Percentiles rank a stretch among this genome's conserved stretches.
Conservation (phyloP, 2,797 vertebrate species). For the Acanthiza pusilla region DNA sequence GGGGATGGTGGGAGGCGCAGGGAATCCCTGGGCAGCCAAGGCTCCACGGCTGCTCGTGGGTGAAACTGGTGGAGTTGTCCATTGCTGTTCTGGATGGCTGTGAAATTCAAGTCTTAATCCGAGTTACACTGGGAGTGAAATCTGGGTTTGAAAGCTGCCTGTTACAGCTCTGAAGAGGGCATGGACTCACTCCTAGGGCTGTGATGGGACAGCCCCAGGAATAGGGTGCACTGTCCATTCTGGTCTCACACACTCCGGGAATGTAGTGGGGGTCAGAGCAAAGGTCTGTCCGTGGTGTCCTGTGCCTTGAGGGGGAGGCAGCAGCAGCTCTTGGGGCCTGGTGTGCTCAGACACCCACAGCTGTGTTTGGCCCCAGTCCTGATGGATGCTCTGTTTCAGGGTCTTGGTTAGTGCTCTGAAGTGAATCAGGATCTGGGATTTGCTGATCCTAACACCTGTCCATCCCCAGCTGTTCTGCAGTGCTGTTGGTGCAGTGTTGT, state of each 20-base stretch:
- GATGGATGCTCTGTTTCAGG: neutral
- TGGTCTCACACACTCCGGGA: fast-evolving
- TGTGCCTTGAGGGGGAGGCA: no score
- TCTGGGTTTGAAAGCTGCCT: no score
- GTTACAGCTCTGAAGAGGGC: no score
- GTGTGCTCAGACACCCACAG: neutral
- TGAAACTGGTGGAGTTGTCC: neutral
- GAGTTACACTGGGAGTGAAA: neutral
- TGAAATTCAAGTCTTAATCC: neutral
- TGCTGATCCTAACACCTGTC: fast-evolving
- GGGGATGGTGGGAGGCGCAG: fast-evolving
- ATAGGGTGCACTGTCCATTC: fast-evolving
- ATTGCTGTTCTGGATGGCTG: neutral
- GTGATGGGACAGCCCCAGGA: no score
- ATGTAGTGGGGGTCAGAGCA: fast-evolving
- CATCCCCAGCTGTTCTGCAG: neutral
- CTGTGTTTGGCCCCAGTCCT: no score
- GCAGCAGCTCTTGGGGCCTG: neutral
- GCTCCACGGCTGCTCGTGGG: fast-evolving
- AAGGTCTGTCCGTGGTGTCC: fast-evolving
- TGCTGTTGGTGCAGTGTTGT: neutral
- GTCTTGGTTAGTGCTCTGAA: neutral
- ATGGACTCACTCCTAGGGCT: no score
- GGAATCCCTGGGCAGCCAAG: neutral
- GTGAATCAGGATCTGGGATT: neutral